Percentiles rank a stretch among this genome's conserved stretches.
phyloP scores from a whole-genome alignment of 2,888 invertebrate species.

The Masnerella sp. region DNA sequence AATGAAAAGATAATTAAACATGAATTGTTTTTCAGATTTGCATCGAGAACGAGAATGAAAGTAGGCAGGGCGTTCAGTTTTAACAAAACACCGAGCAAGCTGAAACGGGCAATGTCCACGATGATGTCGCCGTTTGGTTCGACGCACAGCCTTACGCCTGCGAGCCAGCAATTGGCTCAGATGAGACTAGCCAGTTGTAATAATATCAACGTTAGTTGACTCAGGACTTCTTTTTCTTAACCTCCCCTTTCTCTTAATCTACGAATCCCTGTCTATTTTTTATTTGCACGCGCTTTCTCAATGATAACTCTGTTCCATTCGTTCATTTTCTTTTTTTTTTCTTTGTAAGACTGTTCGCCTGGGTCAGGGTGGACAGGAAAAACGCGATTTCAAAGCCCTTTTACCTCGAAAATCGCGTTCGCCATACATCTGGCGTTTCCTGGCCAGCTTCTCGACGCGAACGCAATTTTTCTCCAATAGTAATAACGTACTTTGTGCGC shows the following conservation, averaged over 20 bases:
- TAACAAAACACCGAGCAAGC: slow-evolving; percentile 94
- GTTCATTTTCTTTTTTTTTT: neutral
- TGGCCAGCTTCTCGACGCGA: slow-evolving; percentile 12
- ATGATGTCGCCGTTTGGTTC: slow-evolving; percentile 96
- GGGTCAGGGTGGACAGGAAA: slow-evolving; percentile 8
- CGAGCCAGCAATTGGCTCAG: slow-evolving; percentile 88
- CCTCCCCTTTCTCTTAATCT: slow-evolving; percentile 6
- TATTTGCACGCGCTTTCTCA: slow-evolving; percentile 21
- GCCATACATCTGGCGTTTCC: slow-evolving; percentile 17
- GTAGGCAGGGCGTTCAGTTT: slow-evolving; percentile 97
- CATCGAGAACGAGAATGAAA: slow-evolving; percentile 89
- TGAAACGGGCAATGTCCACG: slow-evolving; percentile 95
- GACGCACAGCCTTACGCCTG: slow-evolving; percentile 89
- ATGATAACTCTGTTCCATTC: slow-evolving; percentile 8
- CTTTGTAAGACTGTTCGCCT: slow-evolving; percentile 9
- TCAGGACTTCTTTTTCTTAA: slow-evolving; percentile 35
- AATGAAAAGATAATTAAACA: neutral
- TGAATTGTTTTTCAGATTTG: slow-evolving; percentile 79
- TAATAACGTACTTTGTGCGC: slow-evolving; percentile 25
- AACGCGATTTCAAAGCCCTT: slow-evolving; percentile 1
- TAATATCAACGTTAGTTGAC: slow-evolving; percentile 87
- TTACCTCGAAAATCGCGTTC: too few relatives aligned
- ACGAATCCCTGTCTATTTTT: neutral
- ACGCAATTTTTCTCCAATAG: slow-evolving; percentile 2
- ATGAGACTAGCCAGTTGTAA: slow-evolving; percentile 92